Percentiles rank a stretch among this genome's conserved stretches.
These are phyloP conservation scores for Rallus limicola DNA, from an alignment of 2,113 vertebrate species.

Conservation along the genomic window DNA sequence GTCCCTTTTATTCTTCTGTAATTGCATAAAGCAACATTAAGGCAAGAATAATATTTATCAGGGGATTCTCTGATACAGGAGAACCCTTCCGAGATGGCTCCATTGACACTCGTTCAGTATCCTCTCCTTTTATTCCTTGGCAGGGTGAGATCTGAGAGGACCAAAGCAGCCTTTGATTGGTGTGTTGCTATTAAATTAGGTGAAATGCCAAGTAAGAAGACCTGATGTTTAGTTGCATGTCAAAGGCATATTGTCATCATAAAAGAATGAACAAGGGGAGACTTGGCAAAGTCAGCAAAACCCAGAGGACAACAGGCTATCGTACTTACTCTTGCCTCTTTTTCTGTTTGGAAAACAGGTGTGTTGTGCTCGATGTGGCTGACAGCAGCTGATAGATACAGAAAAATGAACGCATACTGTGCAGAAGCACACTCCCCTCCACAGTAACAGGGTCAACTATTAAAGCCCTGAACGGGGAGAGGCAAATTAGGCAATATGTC, in stretches of 20 bases:
- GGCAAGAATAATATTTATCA: background rate
- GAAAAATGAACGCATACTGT: accelerated
- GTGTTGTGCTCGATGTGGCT: background rate
- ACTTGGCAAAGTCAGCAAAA: background rate
- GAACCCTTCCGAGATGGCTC: background rate
- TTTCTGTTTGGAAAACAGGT: background rate
- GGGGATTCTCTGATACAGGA: background rate
- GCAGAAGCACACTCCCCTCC: background rate
- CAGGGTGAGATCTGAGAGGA: background rate
- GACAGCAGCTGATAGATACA: background rate
- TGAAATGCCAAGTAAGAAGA: background rate
- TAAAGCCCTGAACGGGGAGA: background rate
- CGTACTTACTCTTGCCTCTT: background rate
- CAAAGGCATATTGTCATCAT: background rate
- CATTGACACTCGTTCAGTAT: background rate
- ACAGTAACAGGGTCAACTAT: background rate
- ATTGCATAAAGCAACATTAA: background rate
- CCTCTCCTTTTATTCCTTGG: background rate
- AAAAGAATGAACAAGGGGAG: background rate
- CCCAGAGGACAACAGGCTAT: background rate
- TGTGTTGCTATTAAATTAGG: background rate
- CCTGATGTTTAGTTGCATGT: background rate
- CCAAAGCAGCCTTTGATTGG: background rate
- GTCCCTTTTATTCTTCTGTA: background rate
- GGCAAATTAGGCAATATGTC: background rate